phyloP scores from a whole-genome alignment of 2,888 invertebrate genomes.

The Leptopilina drosophilae region DNA sequence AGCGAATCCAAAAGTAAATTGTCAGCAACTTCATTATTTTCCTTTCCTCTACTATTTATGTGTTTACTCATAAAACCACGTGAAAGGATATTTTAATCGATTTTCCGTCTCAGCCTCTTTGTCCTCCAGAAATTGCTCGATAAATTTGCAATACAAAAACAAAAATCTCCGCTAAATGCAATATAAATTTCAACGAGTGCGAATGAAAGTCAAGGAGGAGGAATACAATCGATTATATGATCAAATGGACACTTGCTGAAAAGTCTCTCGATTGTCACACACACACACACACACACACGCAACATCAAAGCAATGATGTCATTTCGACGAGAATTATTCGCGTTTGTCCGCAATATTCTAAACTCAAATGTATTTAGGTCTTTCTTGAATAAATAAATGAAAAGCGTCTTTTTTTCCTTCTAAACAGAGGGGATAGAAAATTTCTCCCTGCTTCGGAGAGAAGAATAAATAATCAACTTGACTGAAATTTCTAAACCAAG shows the following conservation, averaged over 20 bases:
- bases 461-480: no score
- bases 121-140: background rate
- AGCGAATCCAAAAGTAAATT: background rate
- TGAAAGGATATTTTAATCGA: constrained; percentile 31
- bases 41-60: background rate
- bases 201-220: constrained; percentile 21
- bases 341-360: background rate
- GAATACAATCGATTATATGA: constrained; percentile 31
- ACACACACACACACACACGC: background rate
- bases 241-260: constrained; percentile 14
- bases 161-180: background rate
- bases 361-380: background rate
- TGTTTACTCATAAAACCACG: constrained; percentile 30
- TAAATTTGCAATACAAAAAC: background rate
- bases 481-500: no score
- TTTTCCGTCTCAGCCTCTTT: background rate
- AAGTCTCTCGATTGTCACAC: constrained; percentile 1
- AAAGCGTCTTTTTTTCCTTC: no score
- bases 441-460: no score
- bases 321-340: background rate
- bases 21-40: background rate
- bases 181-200: background rate
- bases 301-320: background rate
- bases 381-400: background rate
- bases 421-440: no score